phyloP scores from a whole-genome alignment of 2,113 vertebrate genomes.

The Megalops atlanticus region DNA sequence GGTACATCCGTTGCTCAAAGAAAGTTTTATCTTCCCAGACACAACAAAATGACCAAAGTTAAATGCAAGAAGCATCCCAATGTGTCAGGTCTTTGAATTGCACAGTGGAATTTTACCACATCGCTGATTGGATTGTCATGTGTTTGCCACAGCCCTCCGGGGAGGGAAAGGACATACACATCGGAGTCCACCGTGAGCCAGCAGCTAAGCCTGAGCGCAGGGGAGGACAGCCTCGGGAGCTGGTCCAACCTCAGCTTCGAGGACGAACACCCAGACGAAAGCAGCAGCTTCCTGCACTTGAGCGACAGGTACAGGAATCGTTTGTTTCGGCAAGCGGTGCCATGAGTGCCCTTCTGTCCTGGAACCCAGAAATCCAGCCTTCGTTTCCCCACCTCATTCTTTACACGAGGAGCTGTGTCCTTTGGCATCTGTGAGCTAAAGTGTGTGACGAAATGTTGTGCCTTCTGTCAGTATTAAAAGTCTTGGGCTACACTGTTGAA shows the following conservation, averaged over 20 bases:
- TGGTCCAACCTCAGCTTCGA: slow-evolving; percentile 98
- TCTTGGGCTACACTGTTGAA: background rate
- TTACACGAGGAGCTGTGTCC: background rate
- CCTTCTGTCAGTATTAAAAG: background rate
- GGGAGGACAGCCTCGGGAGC: slow-evolving; percentile 94
- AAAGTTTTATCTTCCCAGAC: no score
- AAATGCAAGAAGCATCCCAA: no score
- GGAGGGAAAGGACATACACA: slow-evolving; percentile 76
- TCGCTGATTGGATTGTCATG: no score
- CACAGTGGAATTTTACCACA: no score
- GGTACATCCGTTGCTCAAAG: no score
- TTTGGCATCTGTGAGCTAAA: background rate
- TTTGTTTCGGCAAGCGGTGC: background rate
- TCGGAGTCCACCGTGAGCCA: slow-evolving; percentile 85
- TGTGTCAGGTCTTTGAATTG: no score
- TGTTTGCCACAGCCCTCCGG: slow-evolving; percentile 69
- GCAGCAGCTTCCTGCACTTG: slow-evolving; percentile 96
- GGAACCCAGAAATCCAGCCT: background rate
- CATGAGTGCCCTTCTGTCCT: background rate
- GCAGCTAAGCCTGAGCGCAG: slow-evolving; percentile 86
- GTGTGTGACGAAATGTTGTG: background rate
- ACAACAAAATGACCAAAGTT: no score
- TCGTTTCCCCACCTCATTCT: background rate
- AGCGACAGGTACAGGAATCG: slow-evolving; percentile 87
- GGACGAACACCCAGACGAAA: slow-evolving; percentile 93